These are phyloP conservation scores for Phyllopteryx taeniolatus DNA, from an alignment of 2,113 vertebrate genomes.

Conservation along the genomic window DNA sequence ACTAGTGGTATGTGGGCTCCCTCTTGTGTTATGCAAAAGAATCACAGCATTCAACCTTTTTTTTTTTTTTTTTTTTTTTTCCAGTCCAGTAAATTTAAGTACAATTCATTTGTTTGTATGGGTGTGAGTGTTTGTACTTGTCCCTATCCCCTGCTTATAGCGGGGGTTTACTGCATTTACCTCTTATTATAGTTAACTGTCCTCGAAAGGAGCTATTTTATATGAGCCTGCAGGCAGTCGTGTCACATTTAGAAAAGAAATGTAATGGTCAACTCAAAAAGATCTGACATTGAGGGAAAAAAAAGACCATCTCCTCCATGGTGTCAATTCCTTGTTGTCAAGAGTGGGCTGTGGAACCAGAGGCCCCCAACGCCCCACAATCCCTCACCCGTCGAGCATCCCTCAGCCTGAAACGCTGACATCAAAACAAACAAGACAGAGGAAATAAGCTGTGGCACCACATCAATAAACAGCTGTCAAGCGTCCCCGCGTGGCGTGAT, in stretches of 20 bases:
- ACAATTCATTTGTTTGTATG: too few species aligned
- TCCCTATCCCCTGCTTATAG: too few species aligned
- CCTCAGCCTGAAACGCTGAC: constrained; percentile 37
- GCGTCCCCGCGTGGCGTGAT: constrained; percentile 44
- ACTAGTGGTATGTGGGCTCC: too few species aligned
- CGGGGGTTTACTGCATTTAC: too few species aligned
- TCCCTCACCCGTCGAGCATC: constrained; percentile 19
- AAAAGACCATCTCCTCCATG: constrained; percentile 28
- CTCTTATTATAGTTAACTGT: neutral
- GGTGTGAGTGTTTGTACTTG: too few species aligned
- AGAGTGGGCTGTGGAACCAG: constrained; percentile 40
- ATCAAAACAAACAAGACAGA: constrained; percentile 65
- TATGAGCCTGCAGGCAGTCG: neutral
- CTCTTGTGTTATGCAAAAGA: too few species aligned
- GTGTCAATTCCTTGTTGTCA: constrained; percentile 27
- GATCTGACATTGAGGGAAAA: constrained; percentile 18
- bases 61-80: too few species aligned
- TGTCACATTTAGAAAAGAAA: constrained; percentile 5
- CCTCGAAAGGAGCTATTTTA: neutral
- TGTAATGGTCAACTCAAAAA: neutral
- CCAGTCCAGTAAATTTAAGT: too few species aligned
- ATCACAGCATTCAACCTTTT: too few species aligned
- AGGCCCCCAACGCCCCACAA: constrained; percentile 9
- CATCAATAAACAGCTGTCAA: constrained; percentile 71
- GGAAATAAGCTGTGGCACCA: constrained; percentile 66